Base-by-base conservation (phyloP, 92 coral and sea anemone genomes). In the Paragorgia papillata region DNA sequence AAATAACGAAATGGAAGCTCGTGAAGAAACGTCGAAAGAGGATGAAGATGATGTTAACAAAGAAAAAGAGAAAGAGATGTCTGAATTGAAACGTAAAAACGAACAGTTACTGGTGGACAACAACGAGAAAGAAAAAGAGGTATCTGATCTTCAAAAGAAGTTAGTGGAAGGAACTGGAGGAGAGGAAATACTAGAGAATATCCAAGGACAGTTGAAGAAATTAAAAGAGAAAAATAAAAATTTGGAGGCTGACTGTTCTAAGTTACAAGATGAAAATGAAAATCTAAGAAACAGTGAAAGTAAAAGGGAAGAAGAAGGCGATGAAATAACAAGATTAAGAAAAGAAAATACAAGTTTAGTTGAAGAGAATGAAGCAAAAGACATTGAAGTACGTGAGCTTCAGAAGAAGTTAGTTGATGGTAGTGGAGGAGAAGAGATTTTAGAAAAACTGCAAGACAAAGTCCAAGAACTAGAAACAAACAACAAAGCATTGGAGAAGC, bases 151-250 rank as follows among this genome's bases (percentile, higher is more conserved):
- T 18, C 84, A 89, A 4, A 91, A 82, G 76, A 73, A 51, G 58
- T 51, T 51, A 51, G 8, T 51, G 58, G 58, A 51, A 17, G 58
- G 58, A 3, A 51, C 8, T 17, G 58, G 58, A 51, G 97, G 90
- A 54, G 96, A 85, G 60, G 96, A 90, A 57, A 73, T 89, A 79
- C 19, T 77, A 32, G 79, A 87, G 20, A 84, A 81, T 27, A 26
- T 92, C 5, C 77, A 74, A 26, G 77, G 84, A 57, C 87, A 86
- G 54, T 82, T 91, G 20, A 66, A 57, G 27, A 66, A 90, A 31
- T 62, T 85, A 17, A 92, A 90, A 56, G 84, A 82, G 62, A 90
- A 92, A 39, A 92, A 82, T 26, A 88, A 88, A 58, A 73, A 71
- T 48, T 43, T 92, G 27, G 89, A 87, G 77, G 61, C 19, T 9